phyloP scores from a whole-genome alignment of 1,140 invertebrate species.

The Bombyx mori region ASM3026992v2 NC_085134.1:776501-777000 shows the following conservation, averaged over 20 bases:
- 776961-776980: constrained; percentile 50
- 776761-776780: constrained; percentile 57
- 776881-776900: constrained; percentile 40
- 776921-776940: constrained; percentile 5
- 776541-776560: constrained; percentile 41
- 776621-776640: constrained; percentile 60
- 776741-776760: constrained; percentile 55
- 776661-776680: constrained; percentile 57
- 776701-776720: constrained; percentile 36
- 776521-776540: constrained; percentile 54
- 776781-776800: constrained; percentile 60
- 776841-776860: constrained; percentile 35
- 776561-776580: constrained; percentile 40
- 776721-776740: constrained; percentile 44
- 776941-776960: constrained; percentile 15
- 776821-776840: constrained; percentile 35
- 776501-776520: constrained; percentile 49
- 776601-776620: constrained; percentile 60
- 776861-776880: constrained; percentile 43
- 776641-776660: constrained; percentile 50
- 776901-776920: constrained; percentile 16
- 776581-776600: constrained; percentile 49
- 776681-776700: constrained; percentile 41
- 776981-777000: constrained; percentile 45
- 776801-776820: constrained; percentile 55